A percentile compares a stretch with the other conserved stretches of the same genome.
Conservation (phyloP, 2,888 invertebrate genomes). For the Myathropa florea region DNA sequence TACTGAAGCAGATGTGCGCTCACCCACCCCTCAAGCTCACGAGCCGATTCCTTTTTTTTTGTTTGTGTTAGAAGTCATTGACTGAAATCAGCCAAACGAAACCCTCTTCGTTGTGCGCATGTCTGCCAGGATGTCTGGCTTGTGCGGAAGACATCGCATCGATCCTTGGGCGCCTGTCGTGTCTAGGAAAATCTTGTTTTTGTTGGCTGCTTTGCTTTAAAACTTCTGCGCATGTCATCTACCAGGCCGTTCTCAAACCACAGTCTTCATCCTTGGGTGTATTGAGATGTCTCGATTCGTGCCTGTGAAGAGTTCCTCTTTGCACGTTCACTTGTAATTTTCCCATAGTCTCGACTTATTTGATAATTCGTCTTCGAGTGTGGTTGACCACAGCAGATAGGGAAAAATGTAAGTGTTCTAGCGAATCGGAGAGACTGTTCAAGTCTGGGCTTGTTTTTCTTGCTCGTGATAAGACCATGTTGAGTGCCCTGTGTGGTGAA, state of each 20-base stretch:
- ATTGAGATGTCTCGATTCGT: too few relatives aligned
- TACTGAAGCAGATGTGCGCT: background rate
- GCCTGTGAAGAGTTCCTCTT: background rate
- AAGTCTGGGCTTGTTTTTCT: background rate
- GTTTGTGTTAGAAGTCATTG: background rate
- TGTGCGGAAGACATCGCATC: too few relatives aligned
- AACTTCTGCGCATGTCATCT: too few relatives aligned
- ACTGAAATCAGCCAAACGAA: too few relatives aligned
- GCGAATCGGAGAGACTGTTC: background rate
- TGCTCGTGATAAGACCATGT: background rate
- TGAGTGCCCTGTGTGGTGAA: too few relatives aligned
- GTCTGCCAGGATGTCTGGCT: too few relatives aligned
- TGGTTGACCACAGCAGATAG: background rate
- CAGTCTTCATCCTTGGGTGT: too few relatives aligned
- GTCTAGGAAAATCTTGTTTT: too few relatives aligned
- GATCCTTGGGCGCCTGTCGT: too few relatives aligned
- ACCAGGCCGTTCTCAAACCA: too few relatives aligned
- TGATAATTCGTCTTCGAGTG: background rate
- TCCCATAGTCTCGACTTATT: background rate
- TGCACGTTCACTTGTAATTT: background rate
- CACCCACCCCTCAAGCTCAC: background rate
- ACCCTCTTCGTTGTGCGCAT: too few relatives aligned
- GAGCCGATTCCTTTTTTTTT: background rate
- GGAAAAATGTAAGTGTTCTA: background rate
- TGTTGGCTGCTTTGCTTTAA: too few relatives aligned